phyloP scores from a whole-genome alignment of 1,140 invertebrate genomes.

The Sycophaga agraensis region DNA sequence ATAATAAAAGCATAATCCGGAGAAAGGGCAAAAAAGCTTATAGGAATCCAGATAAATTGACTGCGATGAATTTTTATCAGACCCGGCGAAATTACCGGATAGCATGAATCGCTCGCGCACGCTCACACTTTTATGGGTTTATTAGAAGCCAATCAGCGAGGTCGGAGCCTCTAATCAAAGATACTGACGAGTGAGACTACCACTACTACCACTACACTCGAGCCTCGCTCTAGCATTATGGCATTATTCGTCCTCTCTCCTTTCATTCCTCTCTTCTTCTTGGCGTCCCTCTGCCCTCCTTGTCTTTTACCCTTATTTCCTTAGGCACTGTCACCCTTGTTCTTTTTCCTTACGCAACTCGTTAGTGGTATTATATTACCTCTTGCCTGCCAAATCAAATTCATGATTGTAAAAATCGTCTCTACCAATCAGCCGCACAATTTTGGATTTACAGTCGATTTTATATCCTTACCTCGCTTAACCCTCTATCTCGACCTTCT shows the following conservation, averaged over 20 bases:
- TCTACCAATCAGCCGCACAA: slow-evolving; percentile 16
- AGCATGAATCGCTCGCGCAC: neutral
- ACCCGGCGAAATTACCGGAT: slow-evolving; percentile 12
- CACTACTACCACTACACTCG: too few species aligned
- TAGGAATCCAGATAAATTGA: slow-evolving; percentile 26
- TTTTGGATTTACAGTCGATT: slow-evolving; percentile 25
- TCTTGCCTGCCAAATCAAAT: slow-evolving; percentile 43
- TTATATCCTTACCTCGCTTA: neutral
- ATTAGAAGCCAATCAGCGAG: slow-evolving; percentile 55
- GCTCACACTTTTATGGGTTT: slow-evolving; percentile 47
- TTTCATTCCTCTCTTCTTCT: neutral
- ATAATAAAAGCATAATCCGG: slow-evolving; percentile 26
- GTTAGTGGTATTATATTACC: slow-evolving; percentile 51
- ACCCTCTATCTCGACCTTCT: neutral
- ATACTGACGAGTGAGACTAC: slow-evolving; percentile 46
- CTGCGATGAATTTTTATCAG: slow-evolving; percentile 25
- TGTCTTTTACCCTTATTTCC: slow-evolving; percentile 30
- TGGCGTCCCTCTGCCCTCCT: neutral
- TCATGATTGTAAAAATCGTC: slow-evolving; percentile 45
- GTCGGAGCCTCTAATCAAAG: slow-evolving; percentile 56
- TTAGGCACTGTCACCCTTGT: slow-evolving; percentile 36
- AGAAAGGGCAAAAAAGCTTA: slow-evolving; percentile 5
- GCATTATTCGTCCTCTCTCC: slow-evolving; percentile 41
- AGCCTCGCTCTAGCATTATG: slow-evolving; percentile 46
- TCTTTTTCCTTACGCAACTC: slow-evolving; percentile 40